Conservation (phyloP, 1,140 invertebrate genomes). For the Pristionchus pacificus region DNA sequence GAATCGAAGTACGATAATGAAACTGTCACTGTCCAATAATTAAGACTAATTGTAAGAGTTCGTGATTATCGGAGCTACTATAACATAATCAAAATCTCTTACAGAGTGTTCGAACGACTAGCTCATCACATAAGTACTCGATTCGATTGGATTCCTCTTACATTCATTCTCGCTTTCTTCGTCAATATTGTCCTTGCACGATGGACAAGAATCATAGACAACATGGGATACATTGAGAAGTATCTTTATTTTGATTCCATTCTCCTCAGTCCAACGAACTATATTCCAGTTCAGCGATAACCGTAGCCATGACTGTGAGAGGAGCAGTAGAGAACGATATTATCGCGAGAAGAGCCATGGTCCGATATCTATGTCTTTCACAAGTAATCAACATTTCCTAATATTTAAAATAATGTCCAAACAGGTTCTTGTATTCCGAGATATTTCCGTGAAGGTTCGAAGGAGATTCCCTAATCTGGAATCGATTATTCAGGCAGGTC, state of each 20-base stretch:
- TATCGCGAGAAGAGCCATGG: constrained; percentile 22
- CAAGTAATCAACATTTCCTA: constrained; percentile 6
- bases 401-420: background rate
- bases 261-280: background rate
- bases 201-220: constrained; percentile 41
- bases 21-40: too few species aligned
- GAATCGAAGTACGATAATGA: too few species aligned
- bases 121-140: background rate
- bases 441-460: constrained; percentile 52
- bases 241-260: background rate
- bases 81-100: too few species aligned
- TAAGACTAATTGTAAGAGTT: too few species aligned
- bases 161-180: constrained; percentile 47
- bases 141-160: constrained; percentile 31
- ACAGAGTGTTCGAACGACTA: background rate
- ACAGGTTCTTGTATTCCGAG: constrained; percentile 40
- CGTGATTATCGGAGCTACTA: too few species aligned
- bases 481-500: constrained; percentile 50
- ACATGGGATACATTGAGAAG: constrained; percentile 45
- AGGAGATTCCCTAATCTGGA: constrained; percentile 50
- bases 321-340: constrained; percentile 12
- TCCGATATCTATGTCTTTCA: constrained; percentile 32
- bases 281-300: constrained; percentile 26
- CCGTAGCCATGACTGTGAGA: constrained; percentile 14
- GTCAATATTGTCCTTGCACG: constrained; percentile 40